Evolutionary conservation across 2,797 vertebrate genomes (phyloP), one percentile per base, ranked within the genome.

Genomic region (Psittacula echo): DNA sequence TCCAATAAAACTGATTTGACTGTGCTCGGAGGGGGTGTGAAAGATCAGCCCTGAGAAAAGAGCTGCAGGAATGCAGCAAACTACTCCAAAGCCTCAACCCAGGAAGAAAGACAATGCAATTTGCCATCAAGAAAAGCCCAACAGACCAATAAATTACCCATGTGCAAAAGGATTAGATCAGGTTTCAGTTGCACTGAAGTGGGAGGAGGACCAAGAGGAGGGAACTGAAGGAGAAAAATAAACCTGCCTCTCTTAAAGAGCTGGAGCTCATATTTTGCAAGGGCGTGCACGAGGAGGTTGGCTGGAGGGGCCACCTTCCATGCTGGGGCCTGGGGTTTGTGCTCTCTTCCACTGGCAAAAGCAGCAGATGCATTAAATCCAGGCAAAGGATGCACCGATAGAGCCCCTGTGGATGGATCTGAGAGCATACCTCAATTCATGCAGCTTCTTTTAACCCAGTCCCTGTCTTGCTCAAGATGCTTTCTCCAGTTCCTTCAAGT

Each of bases 141-240:
- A 98, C 96, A 98, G 98, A 98, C 98, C 98, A 98, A 98, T 98
- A 98, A 98, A 98, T 98, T 98, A 98, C 98, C 98, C 96, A 92
- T 96, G 95, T 98, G 98, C 98, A 98, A 98, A 98, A 97, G 98
- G 98, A 98, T 98, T 98, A 98, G 98, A 96, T 98, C 97, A 94
- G 98, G 98, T 98, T 98, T 98, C 98, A 98, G 97, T 87, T 87
- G 97, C 97, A 64, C 74, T 76, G 94, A 82, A 95, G 95, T 95
- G 93, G 96, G 97, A 96, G 96, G 89, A 92, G 87, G 94, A 95
- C 80, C 27, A 14, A 41, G 92, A 66, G 93, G 93, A 95, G 91
- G 87, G 84, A 89, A 83, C 85, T 90, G 89, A 73, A 93, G 79
- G 93, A 87, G 94, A 68, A 77, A 95, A 95, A 96, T 79, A 94